These are phyloP conservation scores for Fulica atra DNA, from an alignment of 2,113 vertebrate species.

Conservation along the genomic window DNA sequence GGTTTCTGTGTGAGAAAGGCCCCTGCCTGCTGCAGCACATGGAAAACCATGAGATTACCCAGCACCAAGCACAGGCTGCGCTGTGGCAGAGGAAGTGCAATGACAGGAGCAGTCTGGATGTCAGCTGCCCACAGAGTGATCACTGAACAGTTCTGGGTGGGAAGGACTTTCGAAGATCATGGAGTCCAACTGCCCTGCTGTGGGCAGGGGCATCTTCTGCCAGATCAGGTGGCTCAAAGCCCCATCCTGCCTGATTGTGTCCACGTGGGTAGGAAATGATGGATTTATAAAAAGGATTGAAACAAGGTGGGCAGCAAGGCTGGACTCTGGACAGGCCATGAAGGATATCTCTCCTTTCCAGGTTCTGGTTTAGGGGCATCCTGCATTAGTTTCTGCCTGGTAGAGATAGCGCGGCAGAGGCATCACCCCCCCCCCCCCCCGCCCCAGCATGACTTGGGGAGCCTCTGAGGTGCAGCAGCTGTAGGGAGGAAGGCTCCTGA, in stretches of 20 bases:
- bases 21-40: not conserved
- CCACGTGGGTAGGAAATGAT: accelerated
- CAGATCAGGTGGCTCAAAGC: not conserved
- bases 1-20: accelerated
- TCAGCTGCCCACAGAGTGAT: not conserved
- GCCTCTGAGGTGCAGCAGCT: not conserved
- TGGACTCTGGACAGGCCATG: no score
- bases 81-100: not conserved
- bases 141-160: not conserved
- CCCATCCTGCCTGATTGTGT: not conserved
- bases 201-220: not conserved
- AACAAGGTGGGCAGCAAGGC: not conserved
- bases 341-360: not conserved
- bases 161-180: not conserved
- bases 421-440: no score
- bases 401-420: not conserved
- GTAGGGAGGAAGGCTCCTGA: not conserved
- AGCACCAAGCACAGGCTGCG: accelerated
- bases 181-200: not conserved
- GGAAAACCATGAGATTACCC: accelerated
- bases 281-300: not conserved
- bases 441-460: not conserved
- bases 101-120: not conserved
- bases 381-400: not conserved
- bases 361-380: not conserved